These are phyloP conservation scores for Sorex maritimensis DNA, from an alignment of 2,797 vertebrate species.

Conservation along the genomic window DNA sequence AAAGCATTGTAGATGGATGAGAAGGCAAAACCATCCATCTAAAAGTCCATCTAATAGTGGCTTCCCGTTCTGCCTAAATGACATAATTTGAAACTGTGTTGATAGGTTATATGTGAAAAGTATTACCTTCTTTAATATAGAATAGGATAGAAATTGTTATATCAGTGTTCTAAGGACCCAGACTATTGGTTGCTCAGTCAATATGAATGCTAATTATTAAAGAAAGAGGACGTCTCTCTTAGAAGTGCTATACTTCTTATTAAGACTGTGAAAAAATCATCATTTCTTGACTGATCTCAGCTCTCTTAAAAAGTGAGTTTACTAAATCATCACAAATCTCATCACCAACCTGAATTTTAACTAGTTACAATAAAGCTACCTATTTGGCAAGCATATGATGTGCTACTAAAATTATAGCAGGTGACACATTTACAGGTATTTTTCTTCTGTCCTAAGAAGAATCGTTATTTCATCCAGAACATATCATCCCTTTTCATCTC, in stretches of 20 bases:
- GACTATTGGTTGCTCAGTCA: constrained; percentile 36
- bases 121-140: constrained; percentile 56
- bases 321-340: constrained; percentile 68
- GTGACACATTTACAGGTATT: not conserved
- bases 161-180: constrained; percentile 27
- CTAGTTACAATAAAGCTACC: constrained; percentile 60
- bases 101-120: constrained; percentile 35
- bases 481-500: not conserved
- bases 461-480: not conserved
- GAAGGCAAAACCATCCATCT: not conserved
- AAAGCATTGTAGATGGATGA: not conserved
- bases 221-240: constrained; percentile 67
- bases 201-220: constrained; percentile 57
- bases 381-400: constrained; percentile 12
- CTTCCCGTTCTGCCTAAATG: not conserved
- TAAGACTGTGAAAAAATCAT: constrained; percentile 56
- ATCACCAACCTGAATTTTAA: constrained; percentile 67
- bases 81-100: constrained; percentile 49
- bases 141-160: constrained; percentile 54
- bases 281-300: constrained; percentile 72
- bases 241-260: constrained; percentile 69
- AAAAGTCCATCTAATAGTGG: not conserved
- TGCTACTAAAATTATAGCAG: constrained; percentile 14
- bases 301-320: constrained; percentile 66
- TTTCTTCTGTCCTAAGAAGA: not conserved